These are phyloP conservation scores for Sinosuthora webbiana DNA, from an alignment of 2,113 vertebrate species.

Conservation along the genomic window DNA sequence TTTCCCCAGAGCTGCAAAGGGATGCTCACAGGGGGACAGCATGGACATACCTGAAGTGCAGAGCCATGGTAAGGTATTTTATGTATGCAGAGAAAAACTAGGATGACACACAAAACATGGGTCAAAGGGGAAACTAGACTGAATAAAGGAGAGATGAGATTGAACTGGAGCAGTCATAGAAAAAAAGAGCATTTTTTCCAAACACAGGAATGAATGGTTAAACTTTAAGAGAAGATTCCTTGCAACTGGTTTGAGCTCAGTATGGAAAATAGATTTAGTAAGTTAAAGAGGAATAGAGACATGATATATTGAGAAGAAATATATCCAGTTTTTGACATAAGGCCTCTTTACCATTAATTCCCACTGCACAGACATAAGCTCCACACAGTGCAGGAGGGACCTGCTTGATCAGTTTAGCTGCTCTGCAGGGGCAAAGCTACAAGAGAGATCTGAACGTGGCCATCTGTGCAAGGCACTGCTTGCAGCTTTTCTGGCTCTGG, in stretches of 20 bases:
- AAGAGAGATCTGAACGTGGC: not conserved
- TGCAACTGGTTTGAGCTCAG: not conserved
- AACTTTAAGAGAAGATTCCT: not conserved
- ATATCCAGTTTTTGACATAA: not conserved
- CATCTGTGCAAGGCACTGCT: not conserved
- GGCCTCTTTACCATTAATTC: not conserved
- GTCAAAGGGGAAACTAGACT: not conserved
- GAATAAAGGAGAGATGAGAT: not conserved
- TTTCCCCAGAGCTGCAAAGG: not conserved
- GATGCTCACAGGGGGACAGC: not conserved
- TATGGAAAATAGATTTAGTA: not conserved
- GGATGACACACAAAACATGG: not conserved
- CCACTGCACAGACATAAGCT: not conserved
- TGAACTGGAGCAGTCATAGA: not conserved
- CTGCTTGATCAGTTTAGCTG: not conserved
- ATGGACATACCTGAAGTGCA: not conserved
- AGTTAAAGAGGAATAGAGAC: not conserved
- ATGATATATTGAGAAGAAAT: not conserved
- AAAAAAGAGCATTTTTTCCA: not conserved
- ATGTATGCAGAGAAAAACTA: not conserved
- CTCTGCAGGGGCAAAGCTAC: not conserved
- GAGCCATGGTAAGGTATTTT: not conserved
- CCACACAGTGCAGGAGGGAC: not conserved
- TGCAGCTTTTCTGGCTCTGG: not conserved
- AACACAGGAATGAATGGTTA: not conserved